A percentile compares a stretch with the other conserved stretches of the same genome.
phyloP scores from a whole-genome alignment of 1,140 invertebrate genomes.

The Caenorhabditis remanei region DNA sequence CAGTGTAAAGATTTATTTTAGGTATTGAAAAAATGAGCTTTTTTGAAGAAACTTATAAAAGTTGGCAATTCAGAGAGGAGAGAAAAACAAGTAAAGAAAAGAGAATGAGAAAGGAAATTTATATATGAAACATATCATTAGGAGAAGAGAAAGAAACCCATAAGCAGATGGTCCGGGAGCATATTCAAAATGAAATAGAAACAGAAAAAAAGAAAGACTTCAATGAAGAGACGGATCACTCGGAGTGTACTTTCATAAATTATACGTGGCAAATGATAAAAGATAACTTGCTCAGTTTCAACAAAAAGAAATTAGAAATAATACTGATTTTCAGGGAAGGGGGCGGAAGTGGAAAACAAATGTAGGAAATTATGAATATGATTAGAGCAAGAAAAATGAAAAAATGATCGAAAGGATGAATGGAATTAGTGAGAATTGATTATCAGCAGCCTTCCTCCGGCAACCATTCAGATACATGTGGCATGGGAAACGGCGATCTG shows the following conservation, averaged over 20 bases:
- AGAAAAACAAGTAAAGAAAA: too few species aligned
- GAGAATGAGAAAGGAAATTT: slow-evolving; percentile 7
- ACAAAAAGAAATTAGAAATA: slow-evolving; percentile 17
- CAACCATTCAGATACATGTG: slow-evolving; percentile 77
- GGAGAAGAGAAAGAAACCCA: neutral
- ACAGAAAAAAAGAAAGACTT: neutral
- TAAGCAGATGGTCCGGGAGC: slow-evolving; percentile 46
- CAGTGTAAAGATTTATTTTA: too few species aligned
- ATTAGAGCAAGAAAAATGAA: neutral
- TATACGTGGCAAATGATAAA: neutral
- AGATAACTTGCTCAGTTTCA: neutral
- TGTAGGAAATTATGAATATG: neutral
- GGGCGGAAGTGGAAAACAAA: neutral
- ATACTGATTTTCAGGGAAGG: slow-evolving; percentile 42
- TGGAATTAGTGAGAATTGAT: slow-evolving; percentile 6
- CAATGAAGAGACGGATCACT: neutral
- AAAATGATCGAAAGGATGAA: slow-evolving; percentile 8
- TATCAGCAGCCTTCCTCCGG: slow-evolving; percentile 60
- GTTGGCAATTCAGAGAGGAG: neutral
- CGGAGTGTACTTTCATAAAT: slow-evolving; percentile 21
- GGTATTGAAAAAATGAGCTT: slow-evolving; percentile 2
- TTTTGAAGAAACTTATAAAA: neutral
- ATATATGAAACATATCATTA: neutral
- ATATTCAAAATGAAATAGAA: neutral
- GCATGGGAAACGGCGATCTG: slow-evolving; percentile 73